Base-by-base conservation (phyloP, 2,113 vertebrate species). In the Aleadryas rufinucha region DNA sequence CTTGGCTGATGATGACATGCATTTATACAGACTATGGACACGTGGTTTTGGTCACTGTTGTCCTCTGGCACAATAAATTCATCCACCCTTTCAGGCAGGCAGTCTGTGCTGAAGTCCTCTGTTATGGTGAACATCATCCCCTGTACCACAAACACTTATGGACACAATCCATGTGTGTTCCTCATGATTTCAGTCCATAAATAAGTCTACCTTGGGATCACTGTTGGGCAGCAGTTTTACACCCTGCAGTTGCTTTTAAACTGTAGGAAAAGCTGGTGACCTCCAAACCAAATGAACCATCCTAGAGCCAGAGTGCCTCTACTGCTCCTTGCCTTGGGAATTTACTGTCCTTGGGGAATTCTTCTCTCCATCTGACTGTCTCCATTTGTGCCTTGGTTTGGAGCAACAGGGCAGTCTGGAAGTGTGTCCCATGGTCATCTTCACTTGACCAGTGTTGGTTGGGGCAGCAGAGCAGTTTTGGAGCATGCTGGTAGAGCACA, bases 401-500 rank as follows among this genome's bases (percentile, higher is more conserved):
- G 45, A 81, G 44, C n/a, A 78, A 19, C 23, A 63, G 35, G 82
- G 42, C 35, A 64, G 35, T 20, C 70, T 80, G 80, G 54, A 86
- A 80, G 13, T 3, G 6, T 7, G 3, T 61, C 31, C 15, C 2
- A 0, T 37, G 19, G 57, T 69, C 4, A 3, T 80, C 23, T 90
- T 41, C 54, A 13, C 22, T 64, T 52, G 22, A 24, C 2, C 3
- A 63, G 10, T 14, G 21, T 30, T 79, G 57, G 4, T 2, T 78
- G 60, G 84, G 39, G 37, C 33, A 56, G 77, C 74, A 87, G 39
- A 93, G 56, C 39, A 45, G 52, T 70, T 91, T 75, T 94, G 52
- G 42, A 47, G 52, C 20, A 8, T 0, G 0, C 31, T 84, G 50
- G 11, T 23, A 35, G 31, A 60, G 78, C 0, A 0, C 11, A 66